These are phyloP conservation scores for Diprion similis DNA, from an alignment of 1,140 invertebrate genomes.

Conservation along the genomic window DNA sequence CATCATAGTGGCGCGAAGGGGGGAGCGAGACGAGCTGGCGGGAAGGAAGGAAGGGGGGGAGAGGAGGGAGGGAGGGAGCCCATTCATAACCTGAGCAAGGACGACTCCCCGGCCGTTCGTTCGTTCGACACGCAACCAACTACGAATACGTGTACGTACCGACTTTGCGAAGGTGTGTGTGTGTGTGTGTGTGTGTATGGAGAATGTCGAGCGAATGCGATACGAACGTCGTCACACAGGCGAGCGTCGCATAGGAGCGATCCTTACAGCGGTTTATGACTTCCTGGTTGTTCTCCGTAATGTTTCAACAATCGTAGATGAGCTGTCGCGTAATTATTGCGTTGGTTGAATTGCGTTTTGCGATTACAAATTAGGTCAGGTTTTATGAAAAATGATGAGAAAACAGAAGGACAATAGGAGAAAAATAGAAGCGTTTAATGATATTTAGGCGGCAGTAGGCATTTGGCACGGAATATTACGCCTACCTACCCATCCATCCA, in stretches of 20 bases:
- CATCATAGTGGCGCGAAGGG: not conserved
- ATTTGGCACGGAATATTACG: slow-evolving; percentile 20
- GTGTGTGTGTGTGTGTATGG: not conserved
- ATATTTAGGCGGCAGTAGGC: slow-evolving; percentile 19
- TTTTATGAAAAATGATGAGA: not conserved
- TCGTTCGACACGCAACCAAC: not conserved
- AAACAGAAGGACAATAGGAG: not conserved
- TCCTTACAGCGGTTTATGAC: not conserved
- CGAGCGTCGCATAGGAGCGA: not conserved
- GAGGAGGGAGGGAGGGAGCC: slow-evolving; percentile 29
- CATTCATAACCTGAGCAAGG: slow-evolving; percentile 59
- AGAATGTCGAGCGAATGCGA: not conserved
- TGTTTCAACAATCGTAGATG: too few relatives aligned
- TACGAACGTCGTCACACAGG: not conserved
- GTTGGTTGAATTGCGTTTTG: slow-evolving; percentile 24
- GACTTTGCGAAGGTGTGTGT: not conserved
- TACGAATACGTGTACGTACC: not conserved
- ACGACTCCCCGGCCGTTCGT: slow-evolving; percentile 41
- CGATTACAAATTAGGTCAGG: not conserved
- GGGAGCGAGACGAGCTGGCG: too few relatives aligned
- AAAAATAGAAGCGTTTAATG: slow-evolving; percentile 5
- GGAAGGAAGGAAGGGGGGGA: not conserved
- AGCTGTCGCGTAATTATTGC: slow-evolving; percentile 16
- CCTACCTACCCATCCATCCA: too few relatives aligned
- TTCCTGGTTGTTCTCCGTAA: not conserved